A percentile compares a stretch with the other conserved stretches of the same genome.
phyloP scores from a whole-genome alignment of 2,113 vertebrate genomes.

The Sisor rabdophorus region DNA sequence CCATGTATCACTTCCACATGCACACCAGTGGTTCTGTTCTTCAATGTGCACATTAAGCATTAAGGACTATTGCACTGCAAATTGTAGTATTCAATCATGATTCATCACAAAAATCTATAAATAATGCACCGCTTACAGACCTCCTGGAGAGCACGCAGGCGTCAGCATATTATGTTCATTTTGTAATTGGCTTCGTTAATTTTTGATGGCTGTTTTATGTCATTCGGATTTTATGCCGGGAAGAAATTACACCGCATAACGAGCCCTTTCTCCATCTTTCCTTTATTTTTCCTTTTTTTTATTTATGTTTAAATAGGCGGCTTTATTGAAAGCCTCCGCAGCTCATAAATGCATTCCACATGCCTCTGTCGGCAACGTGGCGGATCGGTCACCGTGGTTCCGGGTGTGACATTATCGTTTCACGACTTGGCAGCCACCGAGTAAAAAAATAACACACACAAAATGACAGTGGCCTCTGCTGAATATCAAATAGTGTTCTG shows the following conservation, averaged over 20 bases:
- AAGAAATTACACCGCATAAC: slow-evolving; percentile 1
- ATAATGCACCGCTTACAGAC: not conserved
- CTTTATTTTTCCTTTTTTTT: not conserved
- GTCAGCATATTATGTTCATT: not conserved
- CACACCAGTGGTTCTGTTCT: not conserved
- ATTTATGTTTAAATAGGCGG: slow-evolving; percentile 10
- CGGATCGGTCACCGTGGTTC: slow-evolving; percentile 26
- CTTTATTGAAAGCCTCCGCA: slow-evolving; percentile 41
- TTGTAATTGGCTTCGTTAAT: not conserved
- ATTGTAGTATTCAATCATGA: not conserved
- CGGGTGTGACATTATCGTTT: slow-evolving; percentile 43
- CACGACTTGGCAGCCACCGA: slow-evolving; percentile 40
- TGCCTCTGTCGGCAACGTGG: not conserved
- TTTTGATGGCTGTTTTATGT: slow-evolving; percentile 7
- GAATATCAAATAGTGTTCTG: slow-evolving; percentile 30
- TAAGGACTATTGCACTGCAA: not conserved
- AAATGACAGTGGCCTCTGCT: slow-evolving; percentile 27
- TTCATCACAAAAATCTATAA: not conserved
- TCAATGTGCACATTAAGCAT: not conserved
- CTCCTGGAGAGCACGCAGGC: not conserved
- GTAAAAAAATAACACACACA: slow-evolving; percentile 41
- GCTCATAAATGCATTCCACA: slow-evolving; percentile 38
- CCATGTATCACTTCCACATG: not conserved
- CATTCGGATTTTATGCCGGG: not conserved
- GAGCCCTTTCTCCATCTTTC: not conserved